A percentile compares a stretch with the other conserved stretches of the same genome.
phyloP scores from a whole-genome alignment of 2,888 invertebrate species.

The Polyommatus iphigenia region DNA sequence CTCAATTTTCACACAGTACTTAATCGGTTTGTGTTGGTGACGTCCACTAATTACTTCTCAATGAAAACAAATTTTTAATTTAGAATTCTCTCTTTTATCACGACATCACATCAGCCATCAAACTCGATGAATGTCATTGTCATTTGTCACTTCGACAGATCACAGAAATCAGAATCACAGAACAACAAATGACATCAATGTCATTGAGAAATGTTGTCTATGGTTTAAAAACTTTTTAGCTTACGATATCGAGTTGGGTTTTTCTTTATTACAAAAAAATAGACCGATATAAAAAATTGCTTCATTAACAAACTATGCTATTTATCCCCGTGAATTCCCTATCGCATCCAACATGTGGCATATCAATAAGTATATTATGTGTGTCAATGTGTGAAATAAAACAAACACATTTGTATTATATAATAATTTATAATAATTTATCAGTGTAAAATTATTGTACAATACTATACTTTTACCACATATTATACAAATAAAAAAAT shows the following conservation, averaged over 20 bases:
- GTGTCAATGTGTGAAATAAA: neutral
- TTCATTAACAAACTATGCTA: no score
- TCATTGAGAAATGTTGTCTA: neutral
- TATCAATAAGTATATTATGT: no score
- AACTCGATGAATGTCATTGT: neutral
- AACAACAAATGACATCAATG: neutral
- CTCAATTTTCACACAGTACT: slow-evolving; percentile 16
- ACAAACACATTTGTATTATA: neutral
- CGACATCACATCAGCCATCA: slow-evolving; percentile 7
- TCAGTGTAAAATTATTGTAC: neutral
- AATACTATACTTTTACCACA: neutral
- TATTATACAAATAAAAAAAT: neutral
- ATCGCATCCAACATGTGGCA: no score
- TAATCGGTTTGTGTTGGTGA: slow-evolving; percentile 12
- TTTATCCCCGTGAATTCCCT: no score
- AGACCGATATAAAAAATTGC: no score
- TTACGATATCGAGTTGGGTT: no score
- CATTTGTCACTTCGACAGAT: neutral
- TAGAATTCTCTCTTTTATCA: neutral
- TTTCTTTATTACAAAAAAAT: no score
- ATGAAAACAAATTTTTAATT: neutral
- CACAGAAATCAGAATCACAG: no score
- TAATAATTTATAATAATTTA: neutral
- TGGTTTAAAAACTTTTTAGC: neutral
- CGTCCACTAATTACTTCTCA: slow-evolving; percentile 29